Evolutionary conservation across 2,797 vertebrate genomes (phyloP).

Genomic region (Simalia tracyae): DNA sequence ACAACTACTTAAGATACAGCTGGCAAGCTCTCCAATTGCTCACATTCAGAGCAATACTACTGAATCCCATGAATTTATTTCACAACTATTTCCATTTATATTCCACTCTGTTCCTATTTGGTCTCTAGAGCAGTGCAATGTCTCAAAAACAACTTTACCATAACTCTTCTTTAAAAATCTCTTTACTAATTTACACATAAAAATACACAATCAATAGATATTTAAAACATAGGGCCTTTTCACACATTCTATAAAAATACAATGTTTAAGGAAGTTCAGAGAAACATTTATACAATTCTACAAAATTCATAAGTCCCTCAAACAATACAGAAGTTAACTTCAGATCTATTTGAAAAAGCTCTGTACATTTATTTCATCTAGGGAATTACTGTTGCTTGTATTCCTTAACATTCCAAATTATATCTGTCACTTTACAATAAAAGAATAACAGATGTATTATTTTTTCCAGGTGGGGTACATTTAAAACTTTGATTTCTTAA

Average conservation of each 20-base stretch:
- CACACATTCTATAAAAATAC: conserved; percentile 89
- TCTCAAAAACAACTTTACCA: conserved; percentile 65
- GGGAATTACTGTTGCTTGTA: conserved; percentile 66
- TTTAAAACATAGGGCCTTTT: conserved; percentile 82
- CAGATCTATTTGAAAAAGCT: conserved; percentile 86
- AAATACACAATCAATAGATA: conserved; percentile 75
- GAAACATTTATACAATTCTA: conserved; percentile 91
- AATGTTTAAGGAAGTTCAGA: conserved; percentile 90
- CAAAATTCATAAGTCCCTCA: conserved; percentile 88
- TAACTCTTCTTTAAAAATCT: conserved; percentile 75
- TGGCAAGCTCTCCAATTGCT: conserved; percentile 29
- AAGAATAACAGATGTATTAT: conserved; percentile 57
- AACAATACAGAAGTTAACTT: conserved; percentile 84
- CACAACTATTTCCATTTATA: neutral
- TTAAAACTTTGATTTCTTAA: conserved; percentile 76
- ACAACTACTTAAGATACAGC: conserved; percentile 60
- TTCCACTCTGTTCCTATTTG: conserved; percentile 2
- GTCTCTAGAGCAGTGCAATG: conserved; percentile 29
- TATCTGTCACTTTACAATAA: conserved; percentile 67
- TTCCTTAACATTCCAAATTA: conserved; percentile 77
- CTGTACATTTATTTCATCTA: conserved; percentile 83
- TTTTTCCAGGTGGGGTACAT: conserved; percentile 63
- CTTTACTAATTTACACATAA: conserved; percentile 78
- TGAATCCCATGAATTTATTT: neutral
- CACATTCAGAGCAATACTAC: neutral